Conservation (phyloP, 2,797 vertebrate genomes). For the Silurus aristotelis region DNA sequence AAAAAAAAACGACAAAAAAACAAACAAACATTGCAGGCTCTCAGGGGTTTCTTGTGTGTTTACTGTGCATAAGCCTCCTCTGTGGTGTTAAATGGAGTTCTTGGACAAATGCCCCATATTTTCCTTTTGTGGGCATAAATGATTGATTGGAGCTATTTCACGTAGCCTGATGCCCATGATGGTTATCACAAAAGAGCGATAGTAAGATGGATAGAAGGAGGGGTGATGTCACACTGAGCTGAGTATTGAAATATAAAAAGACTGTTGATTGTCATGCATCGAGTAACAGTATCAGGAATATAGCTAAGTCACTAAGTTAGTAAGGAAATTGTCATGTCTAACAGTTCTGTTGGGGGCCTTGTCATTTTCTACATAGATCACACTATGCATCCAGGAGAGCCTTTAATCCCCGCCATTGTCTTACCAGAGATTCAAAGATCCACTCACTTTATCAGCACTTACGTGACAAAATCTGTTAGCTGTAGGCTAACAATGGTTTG, state of each 20-base stretch:
- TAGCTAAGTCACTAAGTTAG: neutral
- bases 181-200: constrained; percentile 35
- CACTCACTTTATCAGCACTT: constrained; percentile 67
- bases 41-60: constrained; percentile 15
- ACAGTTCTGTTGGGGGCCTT: constrained; percentile 61
- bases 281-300: constrained; percentile 21
- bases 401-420: constrained; percentile 69
- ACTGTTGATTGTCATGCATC: neutral
- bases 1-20: neutral
- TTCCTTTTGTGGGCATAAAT: constrained; percentile 32
- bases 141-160: constrained; percentile 22
- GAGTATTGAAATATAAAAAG: constrained; percentile 12
- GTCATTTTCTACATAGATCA: constrained; percentile 43
- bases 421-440: constrained; percentile 63
- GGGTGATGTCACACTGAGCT: constrained; percentile 15
- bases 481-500: constrained; percentile 59
- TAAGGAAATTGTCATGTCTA: constrained; percentile 52
- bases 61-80: constrained; percentile 13
- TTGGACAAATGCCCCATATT: constrained; percentile 31
- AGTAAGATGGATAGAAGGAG: constrained; percentile 18
- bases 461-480: constrained; percentile 63
- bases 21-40: neutral
- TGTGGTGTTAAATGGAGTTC: constrained; percentile 43
- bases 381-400: constrained; percentile 36
- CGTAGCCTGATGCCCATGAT: neutral